Evolutionary conservation across 2,797 vertebrate genomes (phyloP), one percentile per base, ranked within the genome.

Genomic region (Falco biarmicus): DNA sequence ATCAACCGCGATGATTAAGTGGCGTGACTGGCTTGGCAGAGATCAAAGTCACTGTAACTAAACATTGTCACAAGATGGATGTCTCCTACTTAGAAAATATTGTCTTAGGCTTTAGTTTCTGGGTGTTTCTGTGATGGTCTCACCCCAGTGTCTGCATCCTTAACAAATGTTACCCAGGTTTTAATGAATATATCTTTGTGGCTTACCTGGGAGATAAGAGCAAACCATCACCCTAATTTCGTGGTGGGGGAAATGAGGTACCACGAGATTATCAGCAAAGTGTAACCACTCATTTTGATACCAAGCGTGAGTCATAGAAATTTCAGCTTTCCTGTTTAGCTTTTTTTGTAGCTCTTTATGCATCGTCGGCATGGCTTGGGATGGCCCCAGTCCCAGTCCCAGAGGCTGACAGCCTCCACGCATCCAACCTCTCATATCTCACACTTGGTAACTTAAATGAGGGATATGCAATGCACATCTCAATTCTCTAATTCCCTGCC

Each of bases 21-120:
- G 91, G 31, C 73, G 90, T 91, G 92, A 93, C 84, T 94, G 81
- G 71, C 92, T 68, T 17, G 32, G 48, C 57, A 80, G 86, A 96
- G 96, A 95, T 95, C 89, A 95, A 96, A 94, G 88, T 80, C 68
- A 83, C 81, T 81, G 84, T 87, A 89, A 85, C 84, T 85, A 95
- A 96, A 93, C 86, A 69, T 32, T 83, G 78, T 85, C 92, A 89
- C 78, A 93, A 94, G 96, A 95, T 83, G 12, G 20, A 95, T 96
- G 89, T 71, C 75, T 91, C 68, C 75, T 64, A n/a, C 48, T 94
- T 93, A 34, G 81, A 95, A 93, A 96, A 96, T 90, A 66, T 45
- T 93, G 88, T 90, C 83, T 87, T 95, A 94, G 50, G 70, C 71
- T 95, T 87, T 83, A 57, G 29, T 82, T 94, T 90, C 89, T 87